Conservation (phyloP, 2,797 vertebrate genomes). For the Sebastes dallii region DNA sequence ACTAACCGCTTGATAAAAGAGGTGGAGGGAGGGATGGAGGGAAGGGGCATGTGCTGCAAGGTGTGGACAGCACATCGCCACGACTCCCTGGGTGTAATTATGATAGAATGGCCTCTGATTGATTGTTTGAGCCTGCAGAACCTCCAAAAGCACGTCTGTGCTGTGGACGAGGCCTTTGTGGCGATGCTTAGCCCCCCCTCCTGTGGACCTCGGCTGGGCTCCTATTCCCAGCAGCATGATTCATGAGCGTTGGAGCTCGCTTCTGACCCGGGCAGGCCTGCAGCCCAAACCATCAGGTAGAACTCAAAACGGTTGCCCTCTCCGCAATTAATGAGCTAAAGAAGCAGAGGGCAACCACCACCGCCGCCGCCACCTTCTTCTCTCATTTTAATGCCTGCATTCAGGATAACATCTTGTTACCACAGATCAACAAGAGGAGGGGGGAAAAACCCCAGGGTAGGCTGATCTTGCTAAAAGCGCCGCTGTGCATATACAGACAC, state of each 20-base stretch:
- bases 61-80: slow-evolving; percentile 47
- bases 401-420: slow-evolving; percentile 50
- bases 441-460: slow-evolving; percentile 8
- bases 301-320: slow-evolving; percentile 77
- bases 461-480: slow-evolving; percentile 52
- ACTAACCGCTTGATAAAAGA: slow-evolving; percentile 34
- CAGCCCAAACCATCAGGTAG: slow-evolving; percentile 76
- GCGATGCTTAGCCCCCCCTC: slow-evolving; percentile 39
- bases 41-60: slow-evolving; percentile 40
- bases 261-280: slow-evolving; percentile 67
- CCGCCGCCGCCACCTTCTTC: slow-evolving; percentile 10
- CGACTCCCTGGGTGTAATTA: slow-evolving; percentile 69
- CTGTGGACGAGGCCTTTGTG: slow-evolving; percentile 53
- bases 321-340: slow-evolving; percentile 76
- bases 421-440: slow-evolving; percentile 30
- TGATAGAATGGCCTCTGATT: slow-evolving; percentile 73
- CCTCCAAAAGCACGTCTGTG: slow-evolving; percentile 61
- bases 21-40: slow-evolving; percentile 20
- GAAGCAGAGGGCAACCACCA: slow-evolving; percentile 44
- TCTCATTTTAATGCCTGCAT: slow-evolving; percentile 40
- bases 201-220: slow-evolving; percentile 58
- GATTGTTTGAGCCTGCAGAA: slow-evolving; percentile 69
- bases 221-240: slow-evolving; percentile 74
- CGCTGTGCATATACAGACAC: slow-evolving; percentile 49
- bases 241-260: slow-evolving; percentile 71